Evolutionary conservation across 2,113 vertebrate genomes (phyloP).

Genomic region (Cariama cristata): DNA sequence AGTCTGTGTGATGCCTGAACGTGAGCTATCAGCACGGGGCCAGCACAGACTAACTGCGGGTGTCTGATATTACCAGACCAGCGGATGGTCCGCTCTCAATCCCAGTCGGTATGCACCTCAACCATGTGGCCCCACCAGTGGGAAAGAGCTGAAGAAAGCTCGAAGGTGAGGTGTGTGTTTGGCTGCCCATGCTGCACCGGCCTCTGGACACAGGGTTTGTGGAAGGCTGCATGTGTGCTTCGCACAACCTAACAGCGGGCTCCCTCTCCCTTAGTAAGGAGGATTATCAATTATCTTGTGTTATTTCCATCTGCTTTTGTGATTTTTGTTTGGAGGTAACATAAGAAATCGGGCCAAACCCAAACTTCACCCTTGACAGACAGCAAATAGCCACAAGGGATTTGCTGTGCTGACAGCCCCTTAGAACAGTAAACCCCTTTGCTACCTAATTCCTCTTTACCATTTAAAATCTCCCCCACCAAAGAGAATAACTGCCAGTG

Average conservation of each 20-base stretch:
- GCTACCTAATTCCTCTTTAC: slow-evolving; percentile 40
- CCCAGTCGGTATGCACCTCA: not conserved
- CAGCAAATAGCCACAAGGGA: slow-evolving; percentile 7
- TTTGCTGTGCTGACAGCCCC: not conserved
- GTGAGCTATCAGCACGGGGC: not conserved
- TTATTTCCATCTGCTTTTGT: slow-evolving; percentile 12
- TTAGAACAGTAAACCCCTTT: slow-evolving; percentile 15
- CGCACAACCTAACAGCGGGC: not conserved
- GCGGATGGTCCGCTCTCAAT: not conserved
- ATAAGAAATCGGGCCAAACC: slow-evolving; percentile 6
- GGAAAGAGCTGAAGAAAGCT: not conserved
- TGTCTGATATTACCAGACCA: not conserved
- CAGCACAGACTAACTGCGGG: not conserved
- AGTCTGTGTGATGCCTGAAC: fast-evolving
- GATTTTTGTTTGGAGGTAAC: slow-evolving; percentile 1
- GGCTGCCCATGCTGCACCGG: not conserved
- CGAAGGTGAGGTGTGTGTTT: not conserved
- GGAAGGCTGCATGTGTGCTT: not conserved
- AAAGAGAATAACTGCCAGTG: slow-evolving; percentile 3
- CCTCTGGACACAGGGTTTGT: not conserved
- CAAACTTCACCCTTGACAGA: not conserved
- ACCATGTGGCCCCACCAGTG: no score
- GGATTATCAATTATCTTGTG: not conserved
- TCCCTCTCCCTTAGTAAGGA: not conserved
- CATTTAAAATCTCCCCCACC: slow-evolving; percentile 19